Conservation (phyloP, 2,888 invertebrate genomes). For the Tenthredo distinguenda region DNA sequence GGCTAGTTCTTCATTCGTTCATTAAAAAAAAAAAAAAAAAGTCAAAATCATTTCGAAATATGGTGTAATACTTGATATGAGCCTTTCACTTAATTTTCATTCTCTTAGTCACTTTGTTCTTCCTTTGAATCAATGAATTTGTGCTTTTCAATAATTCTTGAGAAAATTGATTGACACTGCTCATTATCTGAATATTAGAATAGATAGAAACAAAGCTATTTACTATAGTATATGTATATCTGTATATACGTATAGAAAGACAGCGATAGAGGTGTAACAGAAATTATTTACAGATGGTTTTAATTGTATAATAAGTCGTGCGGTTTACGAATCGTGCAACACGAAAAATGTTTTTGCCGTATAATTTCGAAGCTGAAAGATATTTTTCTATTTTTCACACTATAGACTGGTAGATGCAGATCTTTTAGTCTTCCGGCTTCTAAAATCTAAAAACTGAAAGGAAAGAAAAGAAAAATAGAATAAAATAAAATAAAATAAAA, state of each 20-base stretch:
- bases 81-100: background rate
- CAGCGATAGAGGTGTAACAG: background rate
- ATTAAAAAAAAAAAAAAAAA: background rate
- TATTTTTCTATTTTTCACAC: background rate
- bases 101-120: background rate
- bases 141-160: background rate
- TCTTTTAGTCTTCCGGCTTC: background rate
- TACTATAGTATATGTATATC: background rate
- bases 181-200: background rate
- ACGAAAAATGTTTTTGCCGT: background rate
- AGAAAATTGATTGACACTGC: background rate
- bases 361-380: background rate
- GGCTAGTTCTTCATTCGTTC: background rate
- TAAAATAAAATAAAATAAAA: background rate
- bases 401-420: background rate
- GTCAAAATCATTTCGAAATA: background rate
- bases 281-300: background rate
- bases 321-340: conserved; percentile 29
- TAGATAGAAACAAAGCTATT: background rate
- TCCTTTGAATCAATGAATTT: background rate
- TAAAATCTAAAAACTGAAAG: background rate
- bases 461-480: background rate
- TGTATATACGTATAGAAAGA: background rate
- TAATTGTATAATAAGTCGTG: background rate
- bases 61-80: background rate